Base-by-base conservation (phyloP, 2,888 invertebrate genomes). In the Acheta domesticus region DNA sequence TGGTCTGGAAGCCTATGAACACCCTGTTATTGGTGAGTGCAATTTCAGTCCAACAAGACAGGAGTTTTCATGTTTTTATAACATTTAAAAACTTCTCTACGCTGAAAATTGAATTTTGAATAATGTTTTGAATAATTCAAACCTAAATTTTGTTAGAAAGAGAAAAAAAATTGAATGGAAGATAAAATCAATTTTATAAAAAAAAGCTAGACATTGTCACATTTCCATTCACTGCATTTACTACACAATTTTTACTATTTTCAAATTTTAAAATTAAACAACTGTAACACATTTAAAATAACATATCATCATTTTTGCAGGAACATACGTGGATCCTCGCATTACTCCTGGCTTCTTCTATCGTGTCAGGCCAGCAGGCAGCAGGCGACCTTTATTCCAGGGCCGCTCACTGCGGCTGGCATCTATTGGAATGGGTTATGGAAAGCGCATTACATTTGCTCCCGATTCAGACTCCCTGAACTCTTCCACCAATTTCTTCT, bases 301-400 rank as follows among this genome's bases (percentile, higher is more conserved):
- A n/a, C 62, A 62, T 16, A 62, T 16, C 8, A 14, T 62, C 62
- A 62, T 62, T 16, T 19, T 83, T 83, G 76, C 84, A 92, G 92
- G 93, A 82, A 93, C 94, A 8, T 93, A 91, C 84, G 90, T 94
- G 11, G 93, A 94, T 85, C 89, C 91, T 76, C 89, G 92, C 82
- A 90, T 94, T 81, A 87, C 92, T 82, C 92, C 93, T 81, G 94
- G 94, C 36, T 94, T 93, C 87, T 87, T 89, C 83, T 94, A 94
- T 87, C 89, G 90, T 81, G 92, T 94, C 11, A 90, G 93, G 11
- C 91, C 92, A 3, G 91, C 91, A n/a, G 90, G 91, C 82, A 83
- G 84, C n/a, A 77, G 78, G 48, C 89, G 90, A 74, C 90, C 91
- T 83, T 87, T 93, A 12, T 93, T 93, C 85, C 88, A 89, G 79